A percentile compares a stretch with the other conserved stretches of the same genome.
Evolutionary conservation across 2,888 invertebrate genomes (phyloP).

Genomic region (Lasioglossum zephyrum): DNA sequence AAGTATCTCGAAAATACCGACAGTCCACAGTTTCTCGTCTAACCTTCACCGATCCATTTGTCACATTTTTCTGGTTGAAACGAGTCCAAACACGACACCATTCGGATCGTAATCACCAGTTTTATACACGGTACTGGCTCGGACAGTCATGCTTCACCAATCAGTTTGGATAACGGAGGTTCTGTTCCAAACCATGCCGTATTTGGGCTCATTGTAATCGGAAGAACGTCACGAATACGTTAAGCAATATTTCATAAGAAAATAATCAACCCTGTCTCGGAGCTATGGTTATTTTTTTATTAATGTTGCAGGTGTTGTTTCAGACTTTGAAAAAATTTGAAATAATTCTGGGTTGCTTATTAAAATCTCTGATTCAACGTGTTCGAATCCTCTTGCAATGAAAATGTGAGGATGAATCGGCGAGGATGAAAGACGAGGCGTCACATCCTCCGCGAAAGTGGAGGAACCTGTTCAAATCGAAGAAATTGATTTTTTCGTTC

Average conservation of each 20-base stretch:
- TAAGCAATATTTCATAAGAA: neutral
- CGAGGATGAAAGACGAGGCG: neutral
- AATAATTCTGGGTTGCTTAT: neutral
- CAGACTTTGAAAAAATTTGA: neutral
- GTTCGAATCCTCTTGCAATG: neutral
- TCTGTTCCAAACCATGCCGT: neutral
- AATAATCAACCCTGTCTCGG: neutral
- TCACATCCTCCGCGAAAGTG: neutral
- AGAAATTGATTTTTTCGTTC: neutral
- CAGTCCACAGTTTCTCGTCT: neutral
- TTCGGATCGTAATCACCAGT: neutral
- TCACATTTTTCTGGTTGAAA: neutral
- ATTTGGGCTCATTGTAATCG: neutral
- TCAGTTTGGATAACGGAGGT: neutral
- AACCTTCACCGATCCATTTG: neutral
- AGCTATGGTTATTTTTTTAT: no score
- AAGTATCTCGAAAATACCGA: neutral
- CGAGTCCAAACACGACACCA: neutral
- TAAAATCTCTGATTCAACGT: neutral
- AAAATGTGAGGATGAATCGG: neutral
- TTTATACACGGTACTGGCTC: neutral
- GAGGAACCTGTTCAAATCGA: neutral
- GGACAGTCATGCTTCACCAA: neutral
- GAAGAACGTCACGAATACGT: neutral
- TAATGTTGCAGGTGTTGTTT: neutral